Base-by-base conservation (phyloP, 2,797 vertebrate genomes). In the Intellagama lesueurii region DNA sequence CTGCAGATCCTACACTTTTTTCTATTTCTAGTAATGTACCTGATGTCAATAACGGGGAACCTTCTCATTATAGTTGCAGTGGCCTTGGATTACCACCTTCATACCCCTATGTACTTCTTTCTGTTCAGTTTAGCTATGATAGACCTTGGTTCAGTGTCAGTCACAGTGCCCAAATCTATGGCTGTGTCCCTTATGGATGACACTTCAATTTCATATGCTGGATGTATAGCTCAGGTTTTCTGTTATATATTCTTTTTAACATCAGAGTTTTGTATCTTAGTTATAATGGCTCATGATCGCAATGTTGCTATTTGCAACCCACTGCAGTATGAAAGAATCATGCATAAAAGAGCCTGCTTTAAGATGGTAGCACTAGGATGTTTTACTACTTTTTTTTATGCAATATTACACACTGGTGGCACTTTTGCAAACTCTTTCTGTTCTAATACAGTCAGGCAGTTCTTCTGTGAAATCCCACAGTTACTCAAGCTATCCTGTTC, bases 51-150 rank as follows among this genome's bases (percentile, higher is more conserved):
- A 17, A 73, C 2, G 7, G 76, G 83, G 1, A 89, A 80, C 32
- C 83, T 89, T 32, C 30, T 89, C 35, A 64, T 85, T 7, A 70
- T 66, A 1, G 8, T 26, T 89, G 76, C 66, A 32, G 24, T 89
- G 3, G 52, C 24, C 83, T 40, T 40, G 40, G 40, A 40, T 40
- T 40, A 40, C 3, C 40, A 40, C 40, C 3, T 40, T 40, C 40
- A 89, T 35, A 81, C 68, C 1, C 82, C 88, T 4, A 85, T 89
- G 83, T 89, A 89, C 77, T 30, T 81, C 24, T 89, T 85, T 8
- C 68, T 89, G 1, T 47, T 85, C 28, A 80, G 26, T 35, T 28
- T 89, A 77, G 83, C 88, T 4, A 16, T 85, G 1, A 7, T 73
- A 70, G 88, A 85, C 5, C 32, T 89, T 81, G 88, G 82, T 0